phyloP scores from a whole-genome alignment of 2,888 invertebrate species.

The Hydraecia micacea region DNA sequence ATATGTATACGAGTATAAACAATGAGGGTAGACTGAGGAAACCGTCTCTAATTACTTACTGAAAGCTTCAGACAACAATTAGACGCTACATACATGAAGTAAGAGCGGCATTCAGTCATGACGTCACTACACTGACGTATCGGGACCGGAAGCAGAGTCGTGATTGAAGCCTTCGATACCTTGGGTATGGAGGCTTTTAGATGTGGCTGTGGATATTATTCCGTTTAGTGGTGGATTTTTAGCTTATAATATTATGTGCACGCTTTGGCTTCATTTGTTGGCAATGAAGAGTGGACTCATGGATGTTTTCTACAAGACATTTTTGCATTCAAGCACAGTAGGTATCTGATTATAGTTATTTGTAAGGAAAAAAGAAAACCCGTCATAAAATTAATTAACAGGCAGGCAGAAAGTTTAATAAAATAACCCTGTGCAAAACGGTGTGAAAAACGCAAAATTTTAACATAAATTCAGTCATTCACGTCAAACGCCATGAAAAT shows the following conservation, averaged over 20 bases:
- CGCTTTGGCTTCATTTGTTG: background rate
- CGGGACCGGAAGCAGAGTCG: background rate
- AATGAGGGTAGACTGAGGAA: background rate
- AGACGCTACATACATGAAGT: constrained; percentile 22
- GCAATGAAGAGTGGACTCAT: background rate
- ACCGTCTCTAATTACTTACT: constrained; percentile 41
- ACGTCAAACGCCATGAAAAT: background rate
- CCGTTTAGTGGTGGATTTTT: background rate
- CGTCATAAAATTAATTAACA: background rate
- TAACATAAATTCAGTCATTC: constrained; percentile 19
- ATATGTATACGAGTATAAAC: constrained; percentile 10
- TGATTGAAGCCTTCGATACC: constrained; percentile 2
- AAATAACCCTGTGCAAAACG: constrained; percentile 20
- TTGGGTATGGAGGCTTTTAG: background rate
- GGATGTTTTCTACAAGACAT: background rate
- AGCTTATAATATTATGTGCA: background rate
- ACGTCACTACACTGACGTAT: background rate
- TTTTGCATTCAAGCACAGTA: background rate
- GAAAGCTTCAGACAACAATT: constrained; percentile 37
- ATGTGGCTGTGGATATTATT: background rate
- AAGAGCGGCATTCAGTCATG: background rate
- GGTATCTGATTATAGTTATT: background rate
- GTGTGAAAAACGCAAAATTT: constrained; percentile 9
- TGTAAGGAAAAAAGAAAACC: background rate
- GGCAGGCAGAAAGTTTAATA: constrained; percentile 8